phyloP scores from a whole-genome alignment of 1,140 invertebrate genomes.

The Nymphalis io region DNA sequence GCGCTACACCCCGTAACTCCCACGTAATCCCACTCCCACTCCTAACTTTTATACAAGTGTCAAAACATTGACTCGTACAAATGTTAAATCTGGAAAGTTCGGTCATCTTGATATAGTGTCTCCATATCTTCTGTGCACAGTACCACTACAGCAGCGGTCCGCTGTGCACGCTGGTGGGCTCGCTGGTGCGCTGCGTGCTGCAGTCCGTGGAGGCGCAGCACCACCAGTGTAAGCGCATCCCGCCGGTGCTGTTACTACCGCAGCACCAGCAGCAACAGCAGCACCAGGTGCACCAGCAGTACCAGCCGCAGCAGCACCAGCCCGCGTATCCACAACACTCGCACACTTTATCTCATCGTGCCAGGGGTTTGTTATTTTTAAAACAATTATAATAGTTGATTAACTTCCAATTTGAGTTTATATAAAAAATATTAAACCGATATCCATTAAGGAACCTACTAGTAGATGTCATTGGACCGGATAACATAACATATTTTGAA shows the following conservation, averaged over 20 bases:
- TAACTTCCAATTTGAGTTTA: not conserved
- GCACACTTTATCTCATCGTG: not conserved
- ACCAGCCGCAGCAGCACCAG: not conserved
- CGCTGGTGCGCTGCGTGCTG: slow-evolving; percentile 94
- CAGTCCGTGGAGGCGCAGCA: slow-evolving; percentile 96
- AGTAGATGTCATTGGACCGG: too few species aligned
- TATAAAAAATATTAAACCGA: not conserved
- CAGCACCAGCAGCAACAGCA: slow-evolving; percentile 8
- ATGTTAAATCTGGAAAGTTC: too few species aligned
- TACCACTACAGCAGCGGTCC: slow-evolving; percentile 95
- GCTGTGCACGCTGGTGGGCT: slow-evolving; percentile 89
- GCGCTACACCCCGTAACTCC: too few species aligned
- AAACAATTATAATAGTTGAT: too few species aligned
- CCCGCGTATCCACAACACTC: slow-evolving; percentile 5
- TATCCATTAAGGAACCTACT: too few species aligned
- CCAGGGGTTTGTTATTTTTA: slow-evolving; percentile 3
- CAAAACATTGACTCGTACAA: too few species aligned
- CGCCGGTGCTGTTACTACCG: slow-evolving; percentile 83
- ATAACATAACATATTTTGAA: too few species aligned
- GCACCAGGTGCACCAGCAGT: slow-evolving; percentile 5
- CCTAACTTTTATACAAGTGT: too few species aligned
- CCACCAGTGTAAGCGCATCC: slow-evolving; percentile 91
- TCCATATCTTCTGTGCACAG: slow-evolving; percentile 79
- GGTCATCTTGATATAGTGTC: not conserved
- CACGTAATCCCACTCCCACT: too few species aligned